phyloP scores from a whole-genome alignment of 2,888 invertebrate genomes.

The Leucophenga maculata region DNA sequence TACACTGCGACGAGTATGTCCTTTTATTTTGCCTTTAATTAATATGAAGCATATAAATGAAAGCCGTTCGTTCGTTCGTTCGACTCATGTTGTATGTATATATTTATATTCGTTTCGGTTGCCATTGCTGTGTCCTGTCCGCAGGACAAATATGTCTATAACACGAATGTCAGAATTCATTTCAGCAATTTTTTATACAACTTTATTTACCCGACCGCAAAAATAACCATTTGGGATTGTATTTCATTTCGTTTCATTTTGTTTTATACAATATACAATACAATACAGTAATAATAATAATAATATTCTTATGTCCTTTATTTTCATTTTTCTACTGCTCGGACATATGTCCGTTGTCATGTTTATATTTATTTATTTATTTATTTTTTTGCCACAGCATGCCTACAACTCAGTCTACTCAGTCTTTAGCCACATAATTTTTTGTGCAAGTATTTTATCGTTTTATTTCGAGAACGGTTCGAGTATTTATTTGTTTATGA shows the following conservation, averaged over 20 bases:
- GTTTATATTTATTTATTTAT: conserved; percentile 3
- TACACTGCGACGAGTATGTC: no score
- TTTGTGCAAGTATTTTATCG: background rate
- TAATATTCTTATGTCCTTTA: background rate
- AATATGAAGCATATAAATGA: no score
- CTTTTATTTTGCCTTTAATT: no score
- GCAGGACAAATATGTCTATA: conserved; percentile 5
- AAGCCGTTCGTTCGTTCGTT: background rate
- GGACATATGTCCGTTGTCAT: background rate
- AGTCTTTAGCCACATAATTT: background rate
- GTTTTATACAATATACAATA: no score
- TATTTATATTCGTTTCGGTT: background rate
- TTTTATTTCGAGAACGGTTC: background rate
- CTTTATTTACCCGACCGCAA: conserved; percentile 4
- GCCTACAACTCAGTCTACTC: no score
- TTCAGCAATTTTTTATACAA: conserved; percentile 2
- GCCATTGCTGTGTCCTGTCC: background rate
- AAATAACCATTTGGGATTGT: background rate
- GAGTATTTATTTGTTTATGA: background rate
- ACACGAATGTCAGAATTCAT: conserved; percentile 6
- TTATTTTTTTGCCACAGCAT: background rate
- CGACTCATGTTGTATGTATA: no score
- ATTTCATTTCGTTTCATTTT: background rate
- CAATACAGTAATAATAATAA: no score
- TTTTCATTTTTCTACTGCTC: background rate